Conservation (phyloP, 2,888 invertebrate genomes). For the Drosophila borborema region DNA sequence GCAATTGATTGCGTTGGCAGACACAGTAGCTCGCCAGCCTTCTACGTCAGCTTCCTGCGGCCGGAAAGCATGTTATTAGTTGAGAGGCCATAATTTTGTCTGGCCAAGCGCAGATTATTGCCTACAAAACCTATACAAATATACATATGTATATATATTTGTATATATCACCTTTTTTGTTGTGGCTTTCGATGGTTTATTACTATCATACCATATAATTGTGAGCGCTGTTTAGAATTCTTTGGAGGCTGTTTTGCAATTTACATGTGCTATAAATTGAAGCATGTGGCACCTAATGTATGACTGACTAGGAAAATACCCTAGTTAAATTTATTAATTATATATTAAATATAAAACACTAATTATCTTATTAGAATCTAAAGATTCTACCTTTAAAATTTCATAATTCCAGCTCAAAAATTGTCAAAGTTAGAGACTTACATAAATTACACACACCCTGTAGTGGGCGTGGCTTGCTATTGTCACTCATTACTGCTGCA, state of each 20-base stretch:
- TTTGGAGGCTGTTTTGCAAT: constrained; percentile 8
- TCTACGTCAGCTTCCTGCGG: constrained; percentile 55
- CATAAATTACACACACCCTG: background rate
- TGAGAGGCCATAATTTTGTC: constrained; percentile 47
- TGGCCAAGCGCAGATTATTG: constrained; percentile 42
- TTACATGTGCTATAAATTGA: constrained; percentile 8
- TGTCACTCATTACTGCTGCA: background rate
- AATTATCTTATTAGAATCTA: no score
- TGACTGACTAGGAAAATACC: background rate
- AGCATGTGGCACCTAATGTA: background rate
- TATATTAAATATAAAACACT: no score
- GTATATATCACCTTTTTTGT: background rate
- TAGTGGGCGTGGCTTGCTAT: background rate
- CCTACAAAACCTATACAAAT: constrained; percentile 36
- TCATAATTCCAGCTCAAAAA: background rate
- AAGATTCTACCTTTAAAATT: background rate
- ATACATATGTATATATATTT: constrained; percentile 4
- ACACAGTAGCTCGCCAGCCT: constrained; percentile 50
- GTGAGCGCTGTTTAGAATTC: constrained; percentile 10
- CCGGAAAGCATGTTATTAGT: constrained; percentile 64
- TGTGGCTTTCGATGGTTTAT: constrained; percentile 42
- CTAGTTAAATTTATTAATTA: background rate
- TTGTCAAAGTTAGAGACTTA: background rate
- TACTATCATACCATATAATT: constrained; percentile 67
- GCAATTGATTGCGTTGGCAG: constrained; percentile 35